Evolutionary conservation across 2,113 vertebrate genomes (phyloP).

Genomic region (Macrotus californicus): DNA sequence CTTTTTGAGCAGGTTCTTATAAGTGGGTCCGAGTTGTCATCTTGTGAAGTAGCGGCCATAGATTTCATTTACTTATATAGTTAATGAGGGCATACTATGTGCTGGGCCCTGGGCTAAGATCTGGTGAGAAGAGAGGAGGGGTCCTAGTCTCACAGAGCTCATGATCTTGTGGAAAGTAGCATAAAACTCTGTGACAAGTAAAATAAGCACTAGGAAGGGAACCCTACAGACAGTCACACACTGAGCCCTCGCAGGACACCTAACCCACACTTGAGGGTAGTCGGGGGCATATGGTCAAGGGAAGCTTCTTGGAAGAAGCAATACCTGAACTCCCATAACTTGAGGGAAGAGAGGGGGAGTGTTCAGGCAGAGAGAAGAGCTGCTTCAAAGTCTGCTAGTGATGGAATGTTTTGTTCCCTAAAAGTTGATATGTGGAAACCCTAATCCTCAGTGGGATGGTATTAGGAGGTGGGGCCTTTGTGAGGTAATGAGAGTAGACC

Average conservation of each 20-base stretch:
- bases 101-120: background rate
- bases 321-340: background rate
- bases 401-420: background rate
- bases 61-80: background rate
- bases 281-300: background rate
- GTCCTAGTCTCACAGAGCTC: background rate
- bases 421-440: background rate
- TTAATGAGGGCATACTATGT: background rate
- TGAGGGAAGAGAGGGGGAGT: background rate
- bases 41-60: background rate
- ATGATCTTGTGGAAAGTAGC: background rate
- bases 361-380: background rate
- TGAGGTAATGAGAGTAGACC: background rate
- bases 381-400: background rate
- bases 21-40: slow-evolving; percentile 22
- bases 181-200: background rate
- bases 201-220: background rate
- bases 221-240: background rate
- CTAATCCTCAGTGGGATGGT: background rate
- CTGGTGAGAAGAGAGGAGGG: background rate
- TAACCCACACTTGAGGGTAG: too few relatives aligned
- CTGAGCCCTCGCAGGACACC: background rate
- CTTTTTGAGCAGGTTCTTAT: background rate
- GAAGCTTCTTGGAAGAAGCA: background rate
- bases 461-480: background rate